Base-by-base conservation (phyloP, 2,888 invertebrate species). In the Empis livida region DNA sequence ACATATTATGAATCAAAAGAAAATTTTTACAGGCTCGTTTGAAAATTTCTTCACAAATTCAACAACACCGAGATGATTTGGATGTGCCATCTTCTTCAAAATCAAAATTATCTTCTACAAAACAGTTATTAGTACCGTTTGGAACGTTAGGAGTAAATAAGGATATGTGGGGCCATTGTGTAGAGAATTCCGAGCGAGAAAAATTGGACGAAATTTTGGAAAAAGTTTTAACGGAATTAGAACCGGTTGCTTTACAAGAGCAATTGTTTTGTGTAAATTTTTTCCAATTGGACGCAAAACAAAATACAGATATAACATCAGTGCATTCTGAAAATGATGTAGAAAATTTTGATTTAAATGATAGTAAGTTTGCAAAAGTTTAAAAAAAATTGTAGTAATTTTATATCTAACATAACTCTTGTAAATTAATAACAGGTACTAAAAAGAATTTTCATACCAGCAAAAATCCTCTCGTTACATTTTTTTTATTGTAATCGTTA, bases 251-350 rank as follows among this genome's bases (percentile, higher is more conserved):
- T 63, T 75, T 94, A 54, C 86, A 89, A 20, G 97, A 97, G 67
- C 95, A 96, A 71, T 85, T 91, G 56, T 97, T 97, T 70, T 95
- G 94, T 65, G 81, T 88, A 15, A 77, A 80, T 51, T 97, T 96
- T 72, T 92, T 97, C 66, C 87, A 89, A 67, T 73, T 92, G 57
- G 84, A 84, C 60, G 75, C 75, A 11, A n/a, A 9, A 38, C 10
- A 40, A 23, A 40, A 8, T n/a, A 20, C 23, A 40, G 23, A 37
- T 5, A 13, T 13, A 32, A n/a, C 16, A 31, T 20, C 16, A 15
- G 11, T 3, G 5, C 31, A n/a, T 20, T 6, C n/a, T 1, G 32
- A 43, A 13, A 16, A 43, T 13, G 11, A 6, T 13, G 5, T 10
- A n/a, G 17, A 32, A 17, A 13, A 17, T 15, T 16, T 20, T 20